These are phyloP conservation scores for Acrocephalus arundinaceus DNA, from an alignment of 2,113 vertebrate species.

Conservation along the genomic window DNA sequence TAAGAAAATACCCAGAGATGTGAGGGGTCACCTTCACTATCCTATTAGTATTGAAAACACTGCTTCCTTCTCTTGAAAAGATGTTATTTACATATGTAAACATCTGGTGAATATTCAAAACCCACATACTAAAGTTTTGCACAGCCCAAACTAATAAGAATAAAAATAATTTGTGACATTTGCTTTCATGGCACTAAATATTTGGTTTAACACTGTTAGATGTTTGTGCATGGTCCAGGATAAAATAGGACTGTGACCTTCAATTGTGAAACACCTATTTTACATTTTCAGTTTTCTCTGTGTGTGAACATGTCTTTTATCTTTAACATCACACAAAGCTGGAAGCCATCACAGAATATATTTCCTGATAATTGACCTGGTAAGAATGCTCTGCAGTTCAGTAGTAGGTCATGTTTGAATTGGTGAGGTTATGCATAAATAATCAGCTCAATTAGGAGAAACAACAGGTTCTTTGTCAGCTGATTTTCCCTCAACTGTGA, in stretches of 20 bases:
- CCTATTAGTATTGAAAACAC: neutral
- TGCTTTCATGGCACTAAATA: neutral
- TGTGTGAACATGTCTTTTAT: conserved; percentile 50
- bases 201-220: neutral
- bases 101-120: neutral
- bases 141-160: neutral
- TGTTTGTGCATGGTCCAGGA: neutral
- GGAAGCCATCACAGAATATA: conserved; percentile 28
- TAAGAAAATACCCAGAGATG: neutral
- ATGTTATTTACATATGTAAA: neutral
- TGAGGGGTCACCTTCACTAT: neutral
- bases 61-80: neutral
- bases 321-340: conserved; percentile 56
- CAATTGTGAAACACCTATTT: conserved; percentile 19
- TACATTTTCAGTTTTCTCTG: conserved; percentile 40
- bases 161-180: neutral
- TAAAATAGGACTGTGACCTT: neutral
- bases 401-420: conserved; percentile 63
- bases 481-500: conserved; percentile 55
- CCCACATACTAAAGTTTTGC: neutral
- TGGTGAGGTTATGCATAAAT: conserved; percentile 71
- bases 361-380: conserved; percentile 55
- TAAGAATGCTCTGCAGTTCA: conserved; percentile 56
- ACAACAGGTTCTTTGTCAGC: conserved; percentile 64
- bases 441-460: conserved; percentile 53